Evolutionary conservation across 2,797 vertebrate genomes (phyloP), one percentile per base, ranked within the genome.

Genomic region (Sebastes minor): DNA sequence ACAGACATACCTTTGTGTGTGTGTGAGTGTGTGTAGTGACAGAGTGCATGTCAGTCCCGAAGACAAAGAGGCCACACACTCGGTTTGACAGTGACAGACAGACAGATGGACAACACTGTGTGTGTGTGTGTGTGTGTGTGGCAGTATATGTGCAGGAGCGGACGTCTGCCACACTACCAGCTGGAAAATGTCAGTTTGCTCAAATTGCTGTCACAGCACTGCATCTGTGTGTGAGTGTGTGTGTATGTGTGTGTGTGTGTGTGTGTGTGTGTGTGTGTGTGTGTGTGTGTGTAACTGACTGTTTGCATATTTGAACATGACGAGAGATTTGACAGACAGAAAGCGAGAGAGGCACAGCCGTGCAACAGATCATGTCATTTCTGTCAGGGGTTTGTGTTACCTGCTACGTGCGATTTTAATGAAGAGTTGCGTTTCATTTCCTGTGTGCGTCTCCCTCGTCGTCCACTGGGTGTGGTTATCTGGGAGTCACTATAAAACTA

Each of bases 131-230:
- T 42, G 62, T 69, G 46, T 75, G 42, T 46, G 42, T 46, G 28
- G 63, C 53, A 64, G 71, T 76, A 59, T 82, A 33, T 83, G 78
- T 76, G 82, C 72, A 84, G 74, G 23, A 82, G 76, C 35, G 35
- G 76, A 83, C 59, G 74, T 87, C 90, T 94, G 92, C 79, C 87
- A 92, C 87, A 70, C 70, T 76, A 91, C 88, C 93, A 92, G 92
- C 92, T 91, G 92, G 89, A 89, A 90, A 90, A 90, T 74, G 73
- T 94, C 92, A 91, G 85, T 91, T 91, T 88, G 71, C 86, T 87
- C 59, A 53, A 86, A 74, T 84, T 60, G 78, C 90, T 90, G 91
- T 92, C 88, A 90, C 83, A 86, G 85, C 88, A 80, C 65, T 70
- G 76, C 68, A 66, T 89, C 71, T 75, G 70, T 13, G 57, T 32